These are phyloP conservation scores for Drosophila monieri DNA, from an alignment of 2,888 invertebrate species.

Conservation along the genomic window DNA sequence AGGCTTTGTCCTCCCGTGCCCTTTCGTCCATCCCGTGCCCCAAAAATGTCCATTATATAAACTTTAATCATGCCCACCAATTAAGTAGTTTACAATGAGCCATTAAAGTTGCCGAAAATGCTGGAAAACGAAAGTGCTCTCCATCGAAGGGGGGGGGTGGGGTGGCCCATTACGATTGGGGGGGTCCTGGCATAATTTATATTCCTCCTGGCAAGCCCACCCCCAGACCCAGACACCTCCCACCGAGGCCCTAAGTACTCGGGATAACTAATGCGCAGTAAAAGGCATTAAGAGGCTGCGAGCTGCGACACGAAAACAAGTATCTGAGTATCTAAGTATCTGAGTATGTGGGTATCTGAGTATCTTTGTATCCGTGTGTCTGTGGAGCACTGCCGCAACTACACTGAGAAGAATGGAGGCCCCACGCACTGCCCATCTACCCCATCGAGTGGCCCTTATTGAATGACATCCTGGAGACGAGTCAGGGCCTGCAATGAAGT, in stretches of 20 bases:
- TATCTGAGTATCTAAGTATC: background rate
- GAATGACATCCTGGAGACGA: no score
- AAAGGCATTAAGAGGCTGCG: constrained; percentile 45
- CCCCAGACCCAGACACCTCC: background rate
- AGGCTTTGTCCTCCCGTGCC: background rate
- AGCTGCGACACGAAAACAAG: constrained; percentile 12
- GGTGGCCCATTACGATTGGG: background rate
- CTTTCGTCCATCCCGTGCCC: no score
- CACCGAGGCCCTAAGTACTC: constrained; percentile 4
- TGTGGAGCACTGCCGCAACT: background rate
- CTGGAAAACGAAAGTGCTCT: background rate
- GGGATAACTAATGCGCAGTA: constrained; percentile 43
- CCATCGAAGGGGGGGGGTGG: background rate
- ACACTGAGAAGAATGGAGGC: background rate
- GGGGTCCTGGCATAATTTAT: background rate
- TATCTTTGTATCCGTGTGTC: background rate
- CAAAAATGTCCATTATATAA: background rate
- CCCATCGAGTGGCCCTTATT: no score
- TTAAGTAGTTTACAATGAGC: constrained; percentile 1
- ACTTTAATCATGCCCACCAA: background rate
- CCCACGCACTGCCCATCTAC: no score
- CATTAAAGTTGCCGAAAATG: constrained; percentile 5
- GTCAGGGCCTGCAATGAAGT: no score
- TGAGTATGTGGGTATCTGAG: background rate
- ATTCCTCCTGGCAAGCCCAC: no score